Evolutionary conservation across 2,888 invertebrate species (phyloP), one percentile per base, ranked within the genome.

Genomic region (Nomada ruficornis): DNA sequence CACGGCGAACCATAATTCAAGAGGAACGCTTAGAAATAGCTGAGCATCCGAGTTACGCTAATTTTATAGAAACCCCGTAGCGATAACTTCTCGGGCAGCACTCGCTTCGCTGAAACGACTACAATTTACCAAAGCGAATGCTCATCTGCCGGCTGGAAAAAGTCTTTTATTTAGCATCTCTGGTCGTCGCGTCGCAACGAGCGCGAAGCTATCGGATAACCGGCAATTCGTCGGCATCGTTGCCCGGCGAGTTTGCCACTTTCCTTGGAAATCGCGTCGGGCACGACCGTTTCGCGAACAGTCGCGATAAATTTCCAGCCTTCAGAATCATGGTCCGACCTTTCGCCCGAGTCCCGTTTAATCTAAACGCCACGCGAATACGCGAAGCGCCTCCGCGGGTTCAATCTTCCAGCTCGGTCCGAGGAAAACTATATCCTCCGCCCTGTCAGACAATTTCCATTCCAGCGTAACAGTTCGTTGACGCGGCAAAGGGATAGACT

Each of bases 41-140:
- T 18, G 23, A 2, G 36, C 57, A 18, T 18, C 9, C 18, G n/a
- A 52, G 60, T 26, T 18, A 52, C 42, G 72, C 26, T 71, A 71
- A 71, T 76, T 29, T 23, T 9, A 75, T 60, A 62, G 54, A 71
- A 55, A 63, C 13, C 52, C 13, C 29, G 36, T 18, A n/a, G 13
- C 60, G 54, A 72, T 62, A 75, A 71, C 62, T 76, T 54, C 13
- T 2, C 13, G 5, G 4, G 29, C 23, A 63, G 62, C 72, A 13
- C 55, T 13, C 55, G 1, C 15, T n/a, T 23, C 9, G 20, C 26
- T 23, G 23, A 11, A 23, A 50, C 13, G 55, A 15, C 47, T 57
- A 47, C 63, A 15, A 77, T 77, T 57, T 57, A 50, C 47, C 23
- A 10, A 26, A 18, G 23, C 63, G 36, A 50, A 36, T 47, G 62